These are phyloP conservation scores for Marcusenius ussheri DNA, from an alignment of 2,113 vertebrate species.

Conservation along the genomic window DNA sequence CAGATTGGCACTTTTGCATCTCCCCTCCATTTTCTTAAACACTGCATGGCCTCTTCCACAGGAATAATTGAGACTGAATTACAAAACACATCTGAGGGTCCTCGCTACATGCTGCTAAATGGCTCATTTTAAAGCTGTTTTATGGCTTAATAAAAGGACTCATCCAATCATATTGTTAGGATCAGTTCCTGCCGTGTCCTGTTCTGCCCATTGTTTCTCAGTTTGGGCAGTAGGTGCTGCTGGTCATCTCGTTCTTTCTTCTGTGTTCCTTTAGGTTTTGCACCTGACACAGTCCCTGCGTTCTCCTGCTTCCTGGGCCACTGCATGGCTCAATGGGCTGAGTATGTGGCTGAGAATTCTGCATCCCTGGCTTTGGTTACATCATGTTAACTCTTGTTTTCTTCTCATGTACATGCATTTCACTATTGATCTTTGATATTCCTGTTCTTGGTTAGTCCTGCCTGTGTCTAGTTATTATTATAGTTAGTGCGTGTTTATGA, in stretches of 20 bases:
- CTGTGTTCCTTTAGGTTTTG: background rate
- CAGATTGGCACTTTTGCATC: background rate
- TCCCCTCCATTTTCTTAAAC: background rate
- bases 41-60: background rate
- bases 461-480: background rate
- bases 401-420: background rate
- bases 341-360: background rate
- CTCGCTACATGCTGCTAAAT: background rate
- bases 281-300: background rate
- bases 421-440: background rate
- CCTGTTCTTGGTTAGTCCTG: background rate
- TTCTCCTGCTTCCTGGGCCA: background rate
- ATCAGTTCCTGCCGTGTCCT: background rate
- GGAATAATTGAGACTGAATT: background rate
- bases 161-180: background rate
- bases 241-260: background rate
- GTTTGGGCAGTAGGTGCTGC: background rate
- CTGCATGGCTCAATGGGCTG: background rate
- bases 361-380: background rate
- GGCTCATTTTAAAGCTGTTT: background rate
- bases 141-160: background rate
- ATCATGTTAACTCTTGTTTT: background rate
- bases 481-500: background rate
- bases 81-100: background rate
- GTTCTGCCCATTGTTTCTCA: background rate